A percentile compares a stretch with the other conserved stretches of the same genome.
These are phyloP conservation scores for Macquaria australasica DNA, from an alignment of 2,113 vertebrate genomes.

Conservation along the genomic window DNA sequence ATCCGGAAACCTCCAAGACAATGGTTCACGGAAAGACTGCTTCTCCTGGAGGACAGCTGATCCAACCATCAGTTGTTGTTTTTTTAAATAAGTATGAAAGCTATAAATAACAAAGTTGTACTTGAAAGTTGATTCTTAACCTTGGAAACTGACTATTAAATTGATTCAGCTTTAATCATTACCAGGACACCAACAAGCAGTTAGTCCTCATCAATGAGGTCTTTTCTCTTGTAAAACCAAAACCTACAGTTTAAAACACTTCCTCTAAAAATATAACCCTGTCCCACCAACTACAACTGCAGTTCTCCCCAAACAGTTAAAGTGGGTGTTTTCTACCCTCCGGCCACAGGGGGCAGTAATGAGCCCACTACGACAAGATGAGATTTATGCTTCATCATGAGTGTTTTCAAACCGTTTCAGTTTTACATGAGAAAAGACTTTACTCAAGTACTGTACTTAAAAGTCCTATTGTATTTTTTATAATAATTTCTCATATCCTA, in stretches of 20 bases:
- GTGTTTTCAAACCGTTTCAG: too few species aligned
- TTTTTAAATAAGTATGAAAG: too few species aligned
- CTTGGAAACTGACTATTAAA: neutral
- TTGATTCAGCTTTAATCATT: neutral
- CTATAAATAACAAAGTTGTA: neutral
- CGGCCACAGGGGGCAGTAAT: neutral
- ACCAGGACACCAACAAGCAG: neutral
- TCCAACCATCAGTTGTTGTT: neutral
- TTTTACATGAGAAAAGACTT: too few species aligned
- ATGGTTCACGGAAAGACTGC: conserved; percentile 15
- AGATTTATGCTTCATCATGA: too few species aligned
- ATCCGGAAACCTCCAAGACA: conserved; percentile 60
- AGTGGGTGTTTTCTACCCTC: neutral
- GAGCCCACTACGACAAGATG: neutral
- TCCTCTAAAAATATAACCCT: neutral
- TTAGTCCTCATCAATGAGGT: neutral
- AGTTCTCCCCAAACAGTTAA: neutral
- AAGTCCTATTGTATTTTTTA: too few species aligned
- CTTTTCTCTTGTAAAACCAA: neutral
- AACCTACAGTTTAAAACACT: neutral
- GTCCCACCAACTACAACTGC: too few species aligned
- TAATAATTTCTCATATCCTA: too few species aligned
- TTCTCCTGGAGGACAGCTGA: conserved; percentile 50
- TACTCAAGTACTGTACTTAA: too few species aligned
- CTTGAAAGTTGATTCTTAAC: neutral